These are phyloP conservation scores for Camelus bactrianus DNA, from an alignment of 2,113 vertebrate species.

Conservation along the genomic window DNA sequence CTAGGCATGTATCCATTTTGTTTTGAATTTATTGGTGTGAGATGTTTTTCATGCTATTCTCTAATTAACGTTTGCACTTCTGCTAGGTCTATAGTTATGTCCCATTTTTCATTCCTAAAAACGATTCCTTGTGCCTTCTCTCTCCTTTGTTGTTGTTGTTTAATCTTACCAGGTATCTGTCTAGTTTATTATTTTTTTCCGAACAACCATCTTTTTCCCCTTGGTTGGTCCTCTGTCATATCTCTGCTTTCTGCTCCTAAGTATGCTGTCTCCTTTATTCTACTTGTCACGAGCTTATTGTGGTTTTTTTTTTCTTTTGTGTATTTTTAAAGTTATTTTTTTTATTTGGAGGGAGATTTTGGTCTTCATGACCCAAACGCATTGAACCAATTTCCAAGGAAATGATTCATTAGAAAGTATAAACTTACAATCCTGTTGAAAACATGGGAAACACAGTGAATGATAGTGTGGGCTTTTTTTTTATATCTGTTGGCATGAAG, in stretches of 20 bases:
- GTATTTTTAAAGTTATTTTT: neutral
- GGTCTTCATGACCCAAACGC: neutral
- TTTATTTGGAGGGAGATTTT: slow-evolving; percentile 32
- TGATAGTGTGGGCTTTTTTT: neutral
- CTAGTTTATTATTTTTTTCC: neutral
- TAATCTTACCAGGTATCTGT: neutral
- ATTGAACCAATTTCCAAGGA: slow-evolving; percentile 38
- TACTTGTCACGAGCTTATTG: neutral
- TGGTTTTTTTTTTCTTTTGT: neutral
- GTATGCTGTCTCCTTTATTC: neutral
- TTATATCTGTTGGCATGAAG: neutral
- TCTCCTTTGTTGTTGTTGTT: neutral
- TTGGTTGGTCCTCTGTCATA: neutral
- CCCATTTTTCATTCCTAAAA: neutral
- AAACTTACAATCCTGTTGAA: neutral
- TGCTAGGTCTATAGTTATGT: neutral
- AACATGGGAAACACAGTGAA: neutral
- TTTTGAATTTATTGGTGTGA: neutral
- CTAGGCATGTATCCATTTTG: neutral
- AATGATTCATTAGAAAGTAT: neutral
- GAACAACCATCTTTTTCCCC: neutral
- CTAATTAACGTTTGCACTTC: neutral
- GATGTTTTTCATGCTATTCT: neutral
- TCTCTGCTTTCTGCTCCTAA: neutral
- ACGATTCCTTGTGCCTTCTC: neutral